Conservation (phyloP, 2,113 vertebrate species). For the Hippocampus comes region DNA sequence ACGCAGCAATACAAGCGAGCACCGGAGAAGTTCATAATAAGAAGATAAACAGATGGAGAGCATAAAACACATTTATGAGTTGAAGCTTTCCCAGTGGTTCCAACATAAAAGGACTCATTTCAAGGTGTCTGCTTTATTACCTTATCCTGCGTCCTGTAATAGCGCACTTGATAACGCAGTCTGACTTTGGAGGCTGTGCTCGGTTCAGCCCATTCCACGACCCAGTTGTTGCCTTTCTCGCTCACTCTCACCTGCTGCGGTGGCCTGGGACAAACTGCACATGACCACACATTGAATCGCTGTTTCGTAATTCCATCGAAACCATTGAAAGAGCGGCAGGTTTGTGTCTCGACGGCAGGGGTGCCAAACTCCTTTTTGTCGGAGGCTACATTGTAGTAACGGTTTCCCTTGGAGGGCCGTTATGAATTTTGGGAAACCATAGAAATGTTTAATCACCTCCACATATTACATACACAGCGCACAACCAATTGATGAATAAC, state of each 20-base stretch:
- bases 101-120: neutral
- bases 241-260: conserved; percentile 37
- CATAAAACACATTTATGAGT: conserved; percentile 1
- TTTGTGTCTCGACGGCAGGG: no score
- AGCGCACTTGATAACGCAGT: conserved; percentile 49
- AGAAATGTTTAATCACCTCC: no score
- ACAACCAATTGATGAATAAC: no score
- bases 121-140: conserved; percentile 22
- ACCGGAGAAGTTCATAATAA: neutral
- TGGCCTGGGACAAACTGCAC: conserved; percentile 50
- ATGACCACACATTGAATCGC: neutral
- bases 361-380: no score
- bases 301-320: no score
- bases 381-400: no score
- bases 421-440: no score
- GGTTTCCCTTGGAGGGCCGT: no score
- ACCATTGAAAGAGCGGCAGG: no score
- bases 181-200: fast-evolving
- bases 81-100: neutral
- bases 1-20: neutral
- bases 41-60: neutral
- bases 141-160: conserved; percentile 36
- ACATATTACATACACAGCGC: no score
- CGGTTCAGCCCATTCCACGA: conserved; percentile 48
- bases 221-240: conserved; percentile 27